Evolutionary conservation across 2,113 vertebrate genomes (phyloP), one percentile per base, ranked within the genome.

Genomic region (Bagarius yarrelli): DNA sequence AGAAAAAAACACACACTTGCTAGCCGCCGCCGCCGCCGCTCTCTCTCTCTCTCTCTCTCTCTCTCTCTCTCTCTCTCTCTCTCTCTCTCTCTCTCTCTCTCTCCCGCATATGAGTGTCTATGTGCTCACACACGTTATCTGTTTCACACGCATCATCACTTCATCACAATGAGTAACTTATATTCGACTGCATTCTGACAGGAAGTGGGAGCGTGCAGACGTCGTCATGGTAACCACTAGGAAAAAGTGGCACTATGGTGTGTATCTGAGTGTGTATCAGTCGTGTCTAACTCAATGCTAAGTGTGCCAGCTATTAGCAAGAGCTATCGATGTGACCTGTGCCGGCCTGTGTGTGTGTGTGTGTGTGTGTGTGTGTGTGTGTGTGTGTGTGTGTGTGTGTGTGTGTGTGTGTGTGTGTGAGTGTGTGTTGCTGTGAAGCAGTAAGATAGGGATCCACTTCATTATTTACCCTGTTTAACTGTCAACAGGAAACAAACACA

Each of bases 301-400:
- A 85, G 66, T 78, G 81, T 64, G 67, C 83, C 79, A 82, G 86
- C 85, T 88, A 92, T 85, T 89, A 91, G 88, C 84, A 81, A 82
- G 81, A 88, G 83, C 90, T 88, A 91, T 90, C 90, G 86, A 83
- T 19, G 72, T 88, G 86, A 89, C 89, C 87, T 87, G 32, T 57
- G 47, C 32, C 25, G 9, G 47, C 11, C 47, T 27, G 53, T 21
- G 15, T 78, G 66, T 30, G 36, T 78, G 50, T 70, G 57, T 32
- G 30, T 71, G 61, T 71, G 81, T 59, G 61, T 44, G 81, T 81
- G 34, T 53, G 36, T 47, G 36, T 78, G 50, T 70, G 57, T 32
- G 30, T 71, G 61, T 71, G 81, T 59, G 61, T 44, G 81, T 81
- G 34, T 53, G 36, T 27, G 53, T 21, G 15, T 78, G 66, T 30